Percentiles rank a stretch among this genome's conserved stretches.
phyloP scores from a whole-genome alignment of 2,888 invertebrate genomes.

The Pyrochroa serraticornis region DNA sequence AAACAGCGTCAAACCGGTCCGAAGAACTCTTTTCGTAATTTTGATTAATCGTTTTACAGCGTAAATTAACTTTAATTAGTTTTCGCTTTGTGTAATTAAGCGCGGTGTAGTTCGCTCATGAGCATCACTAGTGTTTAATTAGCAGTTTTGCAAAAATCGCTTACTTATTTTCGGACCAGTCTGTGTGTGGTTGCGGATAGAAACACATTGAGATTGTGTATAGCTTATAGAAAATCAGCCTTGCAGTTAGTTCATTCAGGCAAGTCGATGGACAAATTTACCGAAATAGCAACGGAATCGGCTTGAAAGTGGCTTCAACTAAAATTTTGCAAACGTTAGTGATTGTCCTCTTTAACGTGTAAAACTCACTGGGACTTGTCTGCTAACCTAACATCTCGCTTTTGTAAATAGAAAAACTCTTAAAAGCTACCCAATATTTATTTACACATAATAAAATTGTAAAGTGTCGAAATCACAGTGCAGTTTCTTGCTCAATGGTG shows the following conservation, averaged over 20 bases:
- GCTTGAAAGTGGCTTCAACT: slow-evolving; percentile 6
- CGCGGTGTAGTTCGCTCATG: too few species aligned
- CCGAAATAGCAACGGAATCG: neutral
- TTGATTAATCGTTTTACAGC: too few species aligned
- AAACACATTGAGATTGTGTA: slow-evolving; percentile 12
- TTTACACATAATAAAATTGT: slow-evolving; percentile 20
- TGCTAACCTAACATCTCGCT: too few species aligned
- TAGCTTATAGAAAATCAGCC: slow-evolving; percentile 39
- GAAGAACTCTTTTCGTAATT: too few species aligned
- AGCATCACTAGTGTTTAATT: too few species aligned
- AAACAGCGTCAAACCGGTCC: too few species aligned
- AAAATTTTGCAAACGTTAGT: neutral
- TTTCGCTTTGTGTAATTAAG: too few species aligned
- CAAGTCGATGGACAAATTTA: neutral
- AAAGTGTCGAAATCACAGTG: slow-evolving; percentile 24
- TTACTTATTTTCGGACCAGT: neutral
- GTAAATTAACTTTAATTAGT: too few species aligned
- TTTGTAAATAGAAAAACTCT: slow-evolving; percentile 2
- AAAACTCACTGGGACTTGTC: too few species aligned
- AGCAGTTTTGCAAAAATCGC: too few species aligned
- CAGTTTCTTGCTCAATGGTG: slow-evolving; percentile 20
- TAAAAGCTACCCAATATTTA: slow-evolving; percentile 21
- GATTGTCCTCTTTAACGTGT: slow-evolving; percentile 14
- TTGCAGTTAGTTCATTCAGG: slow-evolving; percentile 39
- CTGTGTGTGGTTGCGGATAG: neutral